These are phyloP conservation scores for Agriopis marginaria DNA, from an alignment of 2,888 invertebrate genomes.

Conservation along the genomic window DNA sequence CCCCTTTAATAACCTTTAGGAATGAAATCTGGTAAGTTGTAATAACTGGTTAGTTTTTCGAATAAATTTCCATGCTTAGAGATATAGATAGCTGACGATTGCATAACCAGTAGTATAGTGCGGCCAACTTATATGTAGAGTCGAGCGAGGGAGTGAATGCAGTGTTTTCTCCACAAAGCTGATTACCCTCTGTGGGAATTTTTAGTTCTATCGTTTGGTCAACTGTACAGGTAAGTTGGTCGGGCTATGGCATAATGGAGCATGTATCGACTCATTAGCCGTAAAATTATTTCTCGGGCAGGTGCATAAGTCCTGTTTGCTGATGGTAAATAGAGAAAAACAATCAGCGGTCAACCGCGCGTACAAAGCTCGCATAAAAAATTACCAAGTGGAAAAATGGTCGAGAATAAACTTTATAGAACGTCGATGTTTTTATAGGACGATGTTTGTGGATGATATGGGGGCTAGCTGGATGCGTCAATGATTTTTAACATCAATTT, in stretches of 20 bases:
- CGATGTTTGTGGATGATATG: not conserved
- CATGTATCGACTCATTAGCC: slow-evolving; percentile 60
- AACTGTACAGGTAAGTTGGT: not conserved
- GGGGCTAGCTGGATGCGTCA: not conserved
- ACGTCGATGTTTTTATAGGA: not conserved
- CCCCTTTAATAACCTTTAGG: slow-evolving; percentile 15
- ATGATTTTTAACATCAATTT: not conserved
- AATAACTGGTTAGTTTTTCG: slow-evolving; percentile 11
- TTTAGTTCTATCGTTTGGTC: not conserved
- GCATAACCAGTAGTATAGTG: slow-evolving; percentile 2
- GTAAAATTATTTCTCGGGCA: slow-evolving; percentile 70
- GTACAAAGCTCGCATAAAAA: slow-evolving; percentile 45
- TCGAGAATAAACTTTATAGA: slow-evolving; percentile 11
- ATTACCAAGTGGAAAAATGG: slow-evolving; percentile 45
- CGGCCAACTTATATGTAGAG: not conserved
- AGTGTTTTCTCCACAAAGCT: not conserved
- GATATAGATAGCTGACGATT: slow-evolving; percentile 23
- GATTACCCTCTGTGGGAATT: too few species aligned
- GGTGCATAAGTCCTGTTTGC: slow-evolving; percentile 61
- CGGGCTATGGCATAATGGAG: slow-evolving; percentile 55
- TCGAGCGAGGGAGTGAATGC: not conserved
- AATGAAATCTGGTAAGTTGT: slow-evolving; percentile 13
- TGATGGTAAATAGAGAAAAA: slow-evolving; percentile 59
- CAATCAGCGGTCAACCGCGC: slow-evolving; percentile 46
- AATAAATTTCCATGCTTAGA: slow-evolving; percentile 13